phyloP scores from a whole-genome alignment of 2,797 vertebrate species.

The Rhodeus uyekii region DNA sequence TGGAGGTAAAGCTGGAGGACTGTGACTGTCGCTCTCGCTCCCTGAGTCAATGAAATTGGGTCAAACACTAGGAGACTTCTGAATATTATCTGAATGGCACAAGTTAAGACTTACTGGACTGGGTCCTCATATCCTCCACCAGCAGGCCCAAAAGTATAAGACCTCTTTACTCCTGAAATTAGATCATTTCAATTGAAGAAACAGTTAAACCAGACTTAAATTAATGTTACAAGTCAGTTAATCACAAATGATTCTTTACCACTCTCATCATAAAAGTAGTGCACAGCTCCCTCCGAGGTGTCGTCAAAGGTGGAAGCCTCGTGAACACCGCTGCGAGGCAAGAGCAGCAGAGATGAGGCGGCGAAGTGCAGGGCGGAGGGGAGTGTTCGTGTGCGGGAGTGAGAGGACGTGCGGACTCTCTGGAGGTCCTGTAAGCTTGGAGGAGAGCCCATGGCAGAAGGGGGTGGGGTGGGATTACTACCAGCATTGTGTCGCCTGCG shows the following conservation, averaged over 20 bases:
- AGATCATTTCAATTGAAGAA: conserved; percentile 20
- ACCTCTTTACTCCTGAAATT: conserved; percentile 84
- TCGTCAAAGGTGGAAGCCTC: conserved; percentile 92
- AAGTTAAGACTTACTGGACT: conserved; percentile 77
- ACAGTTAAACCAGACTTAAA: background rate
- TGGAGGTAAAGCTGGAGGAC: conserved; percentile 91
- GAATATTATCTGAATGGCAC: background rate
- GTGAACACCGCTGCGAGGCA: conserved; percentile 85
- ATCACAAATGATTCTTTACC: conserved; percentile 69
- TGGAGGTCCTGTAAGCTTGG: conserved; percentile 90
- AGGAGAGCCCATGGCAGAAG: conserved; percentile 90
- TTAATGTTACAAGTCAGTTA: background rate
- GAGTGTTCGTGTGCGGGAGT: conserved; percentile 84
- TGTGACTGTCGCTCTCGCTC: conserved; percentile 91
- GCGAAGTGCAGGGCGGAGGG: conserved; percentile 91
- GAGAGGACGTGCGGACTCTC: conserved; percentile 83
- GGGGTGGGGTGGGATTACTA: conserved; percentile 89
- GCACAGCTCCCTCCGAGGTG: conserved; percentile 89
- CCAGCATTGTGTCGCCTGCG: conserved; percentile 89
- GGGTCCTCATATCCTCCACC: conserved; percentile 92
- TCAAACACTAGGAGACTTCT: background rate
- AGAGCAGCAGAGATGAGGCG: conserved; percentile 84
- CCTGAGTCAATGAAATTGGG: conserved; percentile 62
- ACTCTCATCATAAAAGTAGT: conserved; percentile 91
- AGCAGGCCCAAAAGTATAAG: conserved; percentile 87